phyloP scores from a whole-genome alignment of 2,113 vertebrate species.

The Kryptolebias marmoratus region DNA sequence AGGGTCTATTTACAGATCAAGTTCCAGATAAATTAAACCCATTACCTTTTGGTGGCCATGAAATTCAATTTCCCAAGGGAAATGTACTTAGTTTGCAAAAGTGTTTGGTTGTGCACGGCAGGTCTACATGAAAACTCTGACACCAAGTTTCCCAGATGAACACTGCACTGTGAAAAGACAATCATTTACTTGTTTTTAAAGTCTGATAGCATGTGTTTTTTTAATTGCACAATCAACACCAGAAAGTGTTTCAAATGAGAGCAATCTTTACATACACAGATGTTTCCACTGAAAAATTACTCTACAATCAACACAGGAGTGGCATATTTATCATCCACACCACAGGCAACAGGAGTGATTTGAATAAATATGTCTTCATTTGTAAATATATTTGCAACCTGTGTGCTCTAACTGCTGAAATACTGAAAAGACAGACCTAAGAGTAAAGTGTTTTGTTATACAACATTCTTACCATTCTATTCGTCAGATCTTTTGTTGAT shows the following conservation, averaged over 20 bases:
- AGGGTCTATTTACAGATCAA: neutral
- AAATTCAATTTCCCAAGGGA: neutral
- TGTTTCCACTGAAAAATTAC: neutral
- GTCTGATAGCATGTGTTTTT: neutral
- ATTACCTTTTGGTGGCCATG: neutral
- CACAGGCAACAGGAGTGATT: neutral
- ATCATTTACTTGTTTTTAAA: neutral
- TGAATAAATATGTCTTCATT: constrained; percentile 1
- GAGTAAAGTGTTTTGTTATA: neutral
- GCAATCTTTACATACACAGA: neutral
- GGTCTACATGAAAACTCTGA: no score
- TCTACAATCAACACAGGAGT: neutral
- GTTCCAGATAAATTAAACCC: neutral
- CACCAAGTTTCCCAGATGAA: neutral
- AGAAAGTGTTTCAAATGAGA: neutral
- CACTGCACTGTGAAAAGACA: neutral
- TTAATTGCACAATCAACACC: neutral
- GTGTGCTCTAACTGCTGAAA: neutral
- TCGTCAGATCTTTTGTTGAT: constrained; percentile 10
- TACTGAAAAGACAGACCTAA: neutral
- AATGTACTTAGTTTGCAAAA: neutral
- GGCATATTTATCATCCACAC: neutral
- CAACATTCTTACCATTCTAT: constrained; percentile 1
- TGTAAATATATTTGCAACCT: constrained; percentile 6
- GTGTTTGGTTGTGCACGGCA: neutral